Percentiles rank a stretch among this genome's conserved stretches.
Conservation (phyloP, 1,140 invertebrate genomes). For the Calycopis cecrops region DNA sequence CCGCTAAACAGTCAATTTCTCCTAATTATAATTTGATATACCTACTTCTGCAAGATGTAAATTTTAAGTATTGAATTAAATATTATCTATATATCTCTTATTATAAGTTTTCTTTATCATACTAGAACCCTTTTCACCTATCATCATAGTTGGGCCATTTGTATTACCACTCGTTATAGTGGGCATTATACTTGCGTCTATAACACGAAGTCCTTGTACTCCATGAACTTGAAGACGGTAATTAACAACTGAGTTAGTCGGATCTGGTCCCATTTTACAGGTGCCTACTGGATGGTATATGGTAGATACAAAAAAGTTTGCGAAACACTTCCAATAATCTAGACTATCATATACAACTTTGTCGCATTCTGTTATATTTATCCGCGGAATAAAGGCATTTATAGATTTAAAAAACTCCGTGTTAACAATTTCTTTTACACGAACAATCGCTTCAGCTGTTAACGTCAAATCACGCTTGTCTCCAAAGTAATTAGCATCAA, state of each 20-base stretch:
- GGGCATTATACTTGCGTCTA: conserved; percentile 88
- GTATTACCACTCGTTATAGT: conserved; percentile 82
- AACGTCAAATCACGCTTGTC: conserved; percentile 81
- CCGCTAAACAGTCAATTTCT: too few species aligned
- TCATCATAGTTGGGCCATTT: conserved; percentile 85
- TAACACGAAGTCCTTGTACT: conserved; percentile 79
- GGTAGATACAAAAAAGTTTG: conserved; percentile 75
- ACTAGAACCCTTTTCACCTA: conserved; percentile 84
- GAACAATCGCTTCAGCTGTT: conserved; percentile 76
- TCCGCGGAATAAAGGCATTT: conserved; percentile 53
- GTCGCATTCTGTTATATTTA: conserved; percentile 64
- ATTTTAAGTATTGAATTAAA: too few species aligned
- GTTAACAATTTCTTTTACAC: conserved; percentile 51
- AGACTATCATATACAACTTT: conserved; percentile 64
- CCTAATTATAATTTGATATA: too few species aligned
- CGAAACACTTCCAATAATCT: conserved; percentile 79
- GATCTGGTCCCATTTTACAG: conserved; percentile 83
- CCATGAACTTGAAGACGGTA: conserved; percentile 80
- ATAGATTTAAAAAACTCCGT: conserved; percentile 61
- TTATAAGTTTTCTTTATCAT: conserved; percentile 75
- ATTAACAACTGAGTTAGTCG: conserved; percentile 79
- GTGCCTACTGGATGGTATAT: conserved; percentile 84
- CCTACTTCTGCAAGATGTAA: too few species aligned
- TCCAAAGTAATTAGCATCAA: conserved; percentile 87
- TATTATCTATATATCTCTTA: too few species aligned